Conservation (phyloP, 2,113 vertebrate genomes). For the Microcebus griseorufus region DNA sequence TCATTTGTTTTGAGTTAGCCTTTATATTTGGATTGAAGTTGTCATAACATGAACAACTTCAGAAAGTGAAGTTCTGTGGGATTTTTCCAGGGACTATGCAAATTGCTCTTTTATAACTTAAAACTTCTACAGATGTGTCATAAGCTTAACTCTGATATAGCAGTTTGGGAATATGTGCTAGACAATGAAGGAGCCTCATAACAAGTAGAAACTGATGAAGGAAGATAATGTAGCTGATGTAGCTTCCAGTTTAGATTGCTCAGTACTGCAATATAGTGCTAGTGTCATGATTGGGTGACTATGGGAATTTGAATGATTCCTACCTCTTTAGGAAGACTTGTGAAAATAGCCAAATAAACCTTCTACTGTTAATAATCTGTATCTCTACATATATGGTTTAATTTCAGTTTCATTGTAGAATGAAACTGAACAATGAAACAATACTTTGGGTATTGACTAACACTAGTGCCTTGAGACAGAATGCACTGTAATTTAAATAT, state of each 20-base stretch:
- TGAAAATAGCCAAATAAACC: neutral
- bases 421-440: neutral
- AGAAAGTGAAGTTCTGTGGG: neutral
- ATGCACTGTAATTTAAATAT: constrained; percentile 28
- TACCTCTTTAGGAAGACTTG: neutral
- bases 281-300: neutral
- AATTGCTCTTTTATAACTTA: neutral
- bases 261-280: neutral
- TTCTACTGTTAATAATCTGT: neutral
- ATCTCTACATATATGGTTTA: neutral
- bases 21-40: neutral
- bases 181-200: neutral
- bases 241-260: neutral
- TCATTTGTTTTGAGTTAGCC: neutral
- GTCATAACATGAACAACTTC: neutral
- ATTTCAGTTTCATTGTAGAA: neutral
- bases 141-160: neutral
- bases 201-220: neutral
- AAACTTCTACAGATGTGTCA: neutral
- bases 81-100: neutral
- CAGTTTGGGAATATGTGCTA: neutral
- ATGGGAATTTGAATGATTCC: neutral
- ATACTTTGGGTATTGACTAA: neutral
- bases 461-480: neutral
- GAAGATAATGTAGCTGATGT: neutral